Conservation (phyloP, 37 sponge, comb jelly and placozoan species). For the Crambe crambe region DNA sequence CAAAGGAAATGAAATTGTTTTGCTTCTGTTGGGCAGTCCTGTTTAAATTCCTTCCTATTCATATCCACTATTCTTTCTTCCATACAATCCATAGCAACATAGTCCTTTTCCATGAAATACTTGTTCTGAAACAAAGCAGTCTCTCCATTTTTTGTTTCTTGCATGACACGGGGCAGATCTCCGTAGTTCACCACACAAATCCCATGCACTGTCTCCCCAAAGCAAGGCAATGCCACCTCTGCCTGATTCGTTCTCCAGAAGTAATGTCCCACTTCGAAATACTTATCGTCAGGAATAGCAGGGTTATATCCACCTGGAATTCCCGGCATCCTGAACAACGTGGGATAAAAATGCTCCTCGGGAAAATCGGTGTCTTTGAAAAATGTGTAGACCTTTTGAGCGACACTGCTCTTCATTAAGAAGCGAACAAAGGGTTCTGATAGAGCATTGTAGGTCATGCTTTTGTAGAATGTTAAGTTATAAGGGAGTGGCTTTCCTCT, state of each 20-base stretch:
- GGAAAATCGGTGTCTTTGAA: neutral
- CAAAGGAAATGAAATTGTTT: neutral
- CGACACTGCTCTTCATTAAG: neutral
- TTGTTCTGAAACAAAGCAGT: conserved; percentile 44
- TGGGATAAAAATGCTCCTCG: conserved; percentile 24
- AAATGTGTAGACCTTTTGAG: neutral
- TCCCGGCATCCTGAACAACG: conserved; percentile 4
- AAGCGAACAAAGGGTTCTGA: neutral
- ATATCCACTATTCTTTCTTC: conserved; percentile 29
- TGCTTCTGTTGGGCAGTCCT: conserved; percentile 9
- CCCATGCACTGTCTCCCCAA: conserved; percentile 11
- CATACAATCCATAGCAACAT: conserved; percentile 46
- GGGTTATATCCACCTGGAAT: conserved; percentile 14
- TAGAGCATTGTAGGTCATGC: conserved; percentile 11
- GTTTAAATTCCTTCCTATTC: conserved; percentile 32
- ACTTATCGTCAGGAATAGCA: neutral
- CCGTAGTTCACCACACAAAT: conserved; percentile 8
- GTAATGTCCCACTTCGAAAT: conserved; percentile 4
- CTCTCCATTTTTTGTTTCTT: neutral
- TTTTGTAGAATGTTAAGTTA: conserved; percentile 16
- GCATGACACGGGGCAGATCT: conserved; percentile 9
- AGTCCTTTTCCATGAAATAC: conserved; percentile 45
- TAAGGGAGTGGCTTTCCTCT: neutral
- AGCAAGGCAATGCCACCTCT: neutral
- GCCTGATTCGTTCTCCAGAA: neutral